Conservation (phyloP, 23 tunicate species). For the Phallusia fumigata region DNA sequence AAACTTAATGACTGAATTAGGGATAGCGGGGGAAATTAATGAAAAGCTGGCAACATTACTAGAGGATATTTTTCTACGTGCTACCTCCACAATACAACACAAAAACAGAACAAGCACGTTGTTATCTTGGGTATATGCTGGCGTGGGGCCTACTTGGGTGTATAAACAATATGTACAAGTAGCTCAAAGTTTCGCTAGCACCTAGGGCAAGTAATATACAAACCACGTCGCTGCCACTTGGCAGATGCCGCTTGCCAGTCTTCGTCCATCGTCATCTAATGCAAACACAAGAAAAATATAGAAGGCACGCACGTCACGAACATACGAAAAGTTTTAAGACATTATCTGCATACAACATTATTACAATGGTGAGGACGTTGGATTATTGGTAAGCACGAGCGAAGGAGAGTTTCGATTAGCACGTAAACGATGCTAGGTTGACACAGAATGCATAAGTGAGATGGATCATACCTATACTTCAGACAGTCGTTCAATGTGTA, state of each 20-base stretch:
- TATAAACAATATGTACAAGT: not conserved
- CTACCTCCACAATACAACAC: conserved; percentile 7
- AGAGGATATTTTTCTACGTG: not conserved
- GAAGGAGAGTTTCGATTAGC: not conserved
- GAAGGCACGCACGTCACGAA: not conserved
- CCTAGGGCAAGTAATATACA: not conserved
- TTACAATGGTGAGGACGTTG: conserved; percentile 11
- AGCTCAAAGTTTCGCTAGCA: not conserved
- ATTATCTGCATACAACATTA: conserved; percentile 4
- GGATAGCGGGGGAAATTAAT: not conserved
- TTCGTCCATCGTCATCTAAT: conserved; percentile 5
- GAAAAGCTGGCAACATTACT: not conserved
- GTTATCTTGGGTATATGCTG: not conserved
- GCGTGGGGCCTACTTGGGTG: not conserved
- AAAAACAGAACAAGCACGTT: conserved; percentile 7
- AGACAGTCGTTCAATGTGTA: not conserved
- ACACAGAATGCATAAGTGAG: not conserved
- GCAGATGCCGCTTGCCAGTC: not conserved
- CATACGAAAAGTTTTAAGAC: not conserved
- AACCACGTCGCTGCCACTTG: not conserved
- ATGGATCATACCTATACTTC: not conserved
- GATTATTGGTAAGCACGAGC: not conserved
- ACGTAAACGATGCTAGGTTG: not conserved
- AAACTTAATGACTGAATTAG: not conserved
- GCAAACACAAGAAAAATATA: conserved; percentile 1